A percentile compares a stretch with the other conserved stretches of the same genome.
Evolutionary conservation across 2,888 invertebrate genomes (phyloP).

Genomic region (Achlya flavicornis): DNA sequence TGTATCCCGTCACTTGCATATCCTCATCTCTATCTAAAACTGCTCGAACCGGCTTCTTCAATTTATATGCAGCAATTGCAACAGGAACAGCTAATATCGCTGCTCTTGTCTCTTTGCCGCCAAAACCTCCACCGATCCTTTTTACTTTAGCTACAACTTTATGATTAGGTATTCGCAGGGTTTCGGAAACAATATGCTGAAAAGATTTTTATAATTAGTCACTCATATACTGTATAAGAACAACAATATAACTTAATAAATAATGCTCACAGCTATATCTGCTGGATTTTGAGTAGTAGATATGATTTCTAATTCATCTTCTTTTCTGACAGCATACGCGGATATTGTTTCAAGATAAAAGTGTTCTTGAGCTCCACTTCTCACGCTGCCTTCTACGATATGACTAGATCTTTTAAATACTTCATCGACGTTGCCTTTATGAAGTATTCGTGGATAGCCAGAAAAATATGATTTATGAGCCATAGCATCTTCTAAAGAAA

Average conservation of each 20-base stretch:
- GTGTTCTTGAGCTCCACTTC: slow-evolving; percentile 93
- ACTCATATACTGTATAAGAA: neutral
- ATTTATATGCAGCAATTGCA: slow-evolving; percentile 89
- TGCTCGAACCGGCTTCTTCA: slow-evolving; percentile 88
- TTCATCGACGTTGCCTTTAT: slow-evolving; percentile 86
- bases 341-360: slow-evolving; percentile 94
- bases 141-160: slow-evolving; percentile 89
- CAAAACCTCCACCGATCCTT: slow-evolving; percentile 94
- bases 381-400: slow-evolving; percentile 87
- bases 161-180: slow-evolving; percentile 86
- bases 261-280: slow-evolving; percentile 85
- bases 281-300: slow-evolving; percentile 92
- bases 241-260: slow-evolving; percentile 29
- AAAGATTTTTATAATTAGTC: slow-evolving; percentile 19
- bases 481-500: slow-evolving; percentile 95
- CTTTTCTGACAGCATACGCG: slow-evolving; percentile 86
- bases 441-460: slow-evolving; percentile 79
- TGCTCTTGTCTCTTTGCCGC: slow-evolving; percentile 92
- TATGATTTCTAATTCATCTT: slow-evolving; percentile 93
- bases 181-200: slow-evolving; percentile 85
- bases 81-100: slow-evolving; percentile 85
- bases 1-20: slow-evolving; percentile 90
- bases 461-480: slow-evolving; percentile 86
- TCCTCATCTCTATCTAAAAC: slow-evolving; percentile 94
- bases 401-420: slow-evolving; percentile 87